A percentile compares a stretch with the other conserved stretches of the same genome.
These are phyloP conservation scores for sheep (Ovis aries) DNA, from an alignment of 2,113 vertebrate species.

Conservation along the genomic window ARS-UI_Ramb_v3.0 NC_056059.1:79866501-79867000, in stretches of 20 bases:
- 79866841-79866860: not conserved
- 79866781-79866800: not conserved
- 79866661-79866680: not conserved
- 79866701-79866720: rapidly evolving
- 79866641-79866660: not conserved
- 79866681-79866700: not conserved
- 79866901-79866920: not conserved
- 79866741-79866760: not conserved
- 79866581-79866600: not conserved
- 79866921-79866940: not conserved
- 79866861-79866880: not conserved
- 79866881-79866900: not conserved
- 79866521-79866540: constrained; percentile 27
- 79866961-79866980: not conserved
- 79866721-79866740: not conserved
- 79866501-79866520: not conserved
- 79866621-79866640: not conserved
- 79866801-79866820: not conserved
- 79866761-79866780: not conserved
- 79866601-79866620: rapidly evolving
- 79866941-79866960: not conserved
- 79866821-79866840: not conserved
- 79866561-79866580: not conserved
- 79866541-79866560: constrained; percentile 62
- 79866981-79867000: not conserved